Base-by-base conservation (phyloP, 1,140 invertebrate species). In the Drusus annulatus region DNA sequence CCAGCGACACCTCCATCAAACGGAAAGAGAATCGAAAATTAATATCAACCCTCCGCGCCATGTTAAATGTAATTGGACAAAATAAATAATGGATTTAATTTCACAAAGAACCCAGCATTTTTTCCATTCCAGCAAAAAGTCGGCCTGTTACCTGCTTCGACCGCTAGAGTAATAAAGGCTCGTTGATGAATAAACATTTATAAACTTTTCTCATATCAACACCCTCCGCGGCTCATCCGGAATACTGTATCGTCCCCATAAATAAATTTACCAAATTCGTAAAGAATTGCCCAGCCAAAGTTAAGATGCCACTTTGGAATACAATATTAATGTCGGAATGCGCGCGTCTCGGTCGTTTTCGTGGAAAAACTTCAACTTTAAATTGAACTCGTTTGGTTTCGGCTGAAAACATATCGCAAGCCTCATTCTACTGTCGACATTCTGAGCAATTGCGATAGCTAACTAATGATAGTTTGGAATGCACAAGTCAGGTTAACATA, bases 331-430 rank as follows among this genome's bases (percentile, higher is more conserved):
- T 78, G 25, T 50, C 23, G 76, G 76, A 78, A 78, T 78, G 31
- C 17, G 50, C 3, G 54, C 23, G 6, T 56, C 75, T 54, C 28
- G 50, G 63, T 7, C 50, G n/a, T 17, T 36, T 31, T 21, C 23
- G 36, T 19, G 63, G 63, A 78, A 78, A 69, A 69, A 65, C 50
- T 36, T 19, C 31, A 78, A 69, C 50, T 78, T 78, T 78, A 51
- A 78, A 78, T 69, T 78, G 76, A 78, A 78, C 76, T 78, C 76
- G 63, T 78, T 58, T 45, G 62, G 45, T 31, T 54, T 31, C 16
- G 21, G 16, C 5, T 45, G 25, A 52, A 78, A 68, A 68, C 36
- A 13, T 45, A 45, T 1, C 1, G 7, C 2, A 68, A 68, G 16
- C 45, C 2, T 5, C 10, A 8, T 1, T 1, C 19, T 21, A 15